These are phyloP conservation scores for Podarcis raffonei DNA, from an alignment of 2,113 vertebrate species.

Conservation along the genomic window DNA sequence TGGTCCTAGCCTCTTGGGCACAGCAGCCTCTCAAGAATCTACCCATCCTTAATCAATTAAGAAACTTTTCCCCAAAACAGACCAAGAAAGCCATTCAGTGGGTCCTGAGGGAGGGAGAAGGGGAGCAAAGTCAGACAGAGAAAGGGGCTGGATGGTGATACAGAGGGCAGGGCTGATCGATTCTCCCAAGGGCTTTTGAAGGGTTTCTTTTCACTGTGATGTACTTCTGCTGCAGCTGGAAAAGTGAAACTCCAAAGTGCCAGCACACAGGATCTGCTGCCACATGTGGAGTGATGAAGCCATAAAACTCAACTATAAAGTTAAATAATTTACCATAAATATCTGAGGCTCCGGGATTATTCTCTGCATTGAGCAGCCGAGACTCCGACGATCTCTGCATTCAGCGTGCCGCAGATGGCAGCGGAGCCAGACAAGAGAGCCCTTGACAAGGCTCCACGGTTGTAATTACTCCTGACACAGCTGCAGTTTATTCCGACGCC, in stretches of 20 bases:
- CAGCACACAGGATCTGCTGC: slow-evolving; percentile 66
- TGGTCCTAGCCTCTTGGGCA: not conserved
- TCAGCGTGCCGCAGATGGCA: slow-evolving; percentile 83
- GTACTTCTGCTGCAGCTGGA: slow-evolving; percentile 15
- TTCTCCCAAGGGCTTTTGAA: not conserved
- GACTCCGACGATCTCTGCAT: slow-evolving; percentile 82
- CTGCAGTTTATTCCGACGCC: slow-evolving; percentile 81
- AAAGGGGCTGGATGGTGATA: no score
- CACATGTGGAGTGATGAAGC: slow-evolving; percentile 71
- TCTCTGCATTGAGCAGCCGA: slow-evolving; percentile 78
- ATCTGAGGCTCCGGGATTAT: slow-evolving; percentile 77
- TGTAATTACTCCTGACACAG: slow-evolving; percentile 81
- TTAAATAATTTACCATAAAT: slow-evolving; percentile 86
- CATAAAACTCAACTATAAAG: slow-evolving; percentile 79
- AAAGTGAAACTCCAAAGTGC: slow-evolving; percentile 74
- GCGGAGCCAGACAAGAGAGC: slow-evolving; percentile 80
- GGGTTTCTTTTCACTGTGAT: slow-evolving; percentile 54
- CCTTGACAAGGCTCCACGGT: slow-evolving; percentile 80
- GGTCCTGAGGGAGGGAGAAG: not conserved
- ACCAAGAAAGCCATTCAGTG: slow-evolving; percentile 25
- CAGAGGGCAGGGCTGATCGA: not conserved
- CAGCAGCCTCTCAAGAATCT: not conserved
- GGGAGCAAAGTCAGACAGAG: slow-evolving; percentile 40
- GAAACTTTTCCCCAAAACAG: not conserved
- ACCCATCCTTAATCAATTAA: not conserved